phyloP scores from a whole-genome alignment of 2,113 vertebrate species.

The Notiomystis cincta region DNA sequence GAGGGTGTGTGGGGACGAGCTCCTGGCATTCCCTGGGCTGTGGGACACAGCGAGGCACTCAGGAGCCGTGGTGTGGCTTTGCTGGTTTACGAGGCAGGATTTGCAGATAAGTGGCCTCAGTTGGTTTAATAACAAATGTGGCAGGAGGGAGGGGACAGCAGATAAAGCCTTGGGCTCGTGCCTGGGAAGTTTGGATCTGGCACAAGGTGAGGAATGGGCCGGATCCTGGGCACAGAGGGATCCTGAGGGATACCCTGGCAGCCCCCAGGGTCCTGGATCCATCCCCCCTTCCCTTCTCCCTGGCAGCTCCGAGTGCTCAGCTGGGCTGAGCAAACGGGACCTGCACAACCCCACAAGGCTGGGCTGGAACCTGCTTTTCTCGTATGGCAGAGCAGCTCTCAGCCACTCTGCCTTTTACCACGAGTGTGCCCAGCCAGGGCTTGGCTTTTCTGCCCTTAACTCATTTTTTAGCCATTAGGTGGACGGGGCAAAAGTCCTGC shows the following conservation, averaged over 20 bases:
- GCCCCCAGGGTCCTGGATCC: too few relatives aligned
- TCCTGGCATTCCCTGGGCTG: background rate
- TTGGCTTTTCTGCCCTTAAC: background rate
- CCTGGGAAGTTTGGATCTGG: background rate
- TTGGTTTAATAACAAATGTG: background rate
- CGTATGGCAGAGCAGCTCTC: background rate
- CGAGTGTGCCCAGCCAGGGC: background rate
- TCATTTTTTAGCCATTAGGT: background rate
- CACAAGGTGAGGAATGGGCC: background rate
- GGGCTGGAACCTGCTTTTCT: conserved; percentile 8
- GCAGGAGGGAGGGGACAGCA: conserved; percentile 12
- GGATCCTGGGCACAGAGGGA: fast-evolving
- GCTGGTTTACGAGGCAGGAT: background rate
- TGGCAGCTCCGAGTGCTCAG: background rate
- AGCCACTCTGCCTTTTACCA: background rate
- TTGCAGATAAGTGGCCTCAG: background rate
- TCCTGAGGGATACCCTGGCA: background rate
- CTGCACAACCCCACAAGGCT: background rate
- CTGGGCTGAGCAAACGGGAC: background rate
- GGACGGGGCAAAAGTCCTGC: background rate
- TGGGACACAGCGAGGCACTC: fast-evolving
- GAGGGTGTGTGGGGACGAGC: background rate
- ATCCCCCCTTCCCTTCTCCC: background rate
- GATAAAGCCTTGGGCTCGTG: conserved; percentile 26
- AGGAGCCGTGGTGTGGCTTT: background rate